Percentiles rank a stretch among this genome's conserved stretches.
Conservation (phyloP, 2,113 vertebrate genomes). For the Labeo rohita region DNA sequence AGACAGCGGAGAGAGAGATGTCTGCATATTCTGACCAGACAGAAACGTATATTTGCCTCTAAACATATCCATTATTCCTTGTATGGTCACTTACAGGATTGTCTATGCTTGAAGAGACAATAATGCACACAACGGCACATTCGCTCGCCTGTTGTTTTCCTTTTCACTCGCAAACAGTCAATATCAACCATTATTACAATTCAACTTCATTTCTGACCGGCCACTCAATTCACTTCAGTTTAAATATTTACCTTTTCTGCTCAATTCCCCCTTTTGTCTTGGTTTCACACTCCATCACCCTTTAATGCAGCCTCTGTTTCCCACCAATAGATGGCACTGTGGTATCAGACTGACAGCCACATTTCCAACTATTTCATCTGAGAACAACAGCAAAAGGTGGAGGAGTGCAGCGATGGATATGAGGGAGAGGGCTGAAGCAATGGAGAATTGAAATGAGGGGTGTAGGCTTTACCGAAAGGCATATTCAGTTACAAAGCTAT, state of each 20-base stretch:
- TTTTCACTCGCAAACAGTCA: not conserved
- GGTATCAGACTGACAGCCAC: conserved; percentile 47
- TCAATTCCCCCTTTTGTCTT: not conserved
- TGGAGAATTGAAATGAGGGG: conserved; percentile 42
- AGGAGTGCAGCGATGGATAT: conserved; percentile 19
- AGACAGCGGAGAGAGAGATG: conserved; percentile 9
- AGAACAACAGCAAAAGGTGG: conserved; percentile 9
- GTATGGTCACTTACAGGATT: not conserved
- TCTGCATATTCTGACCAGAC: conserved; percentile 55
- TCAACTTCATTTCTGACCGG: not conserved
- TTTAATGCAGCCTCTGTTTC: not conserved
- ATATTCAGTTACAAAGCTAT: conserved; percentile 54
- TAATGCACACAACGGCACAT: not conserved
- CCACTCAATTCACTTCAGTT: not conserved
- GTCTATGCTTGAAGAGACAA: not conserved
- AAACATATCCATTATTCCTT: conserved; percentile 18
- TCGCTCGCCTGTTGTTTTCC: not conserved
- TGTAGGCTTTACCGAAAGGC: conserved; percentile 46
- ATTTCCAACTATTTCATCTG: not conserved
- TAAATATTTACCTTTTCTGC: conserved; percentile 6
- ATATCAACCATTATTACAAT: not conserved
- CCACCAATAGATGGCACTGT: conserved; percentile 63
- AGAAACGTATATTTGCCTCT: not conserved
- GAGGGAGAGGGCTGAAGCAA: conserved; percentile 32
- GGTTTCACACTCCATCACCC: not conserved